Conservation (phyloP, 2,797 vertebrate genomes). For the Euphonia xanthogaster region DNA sequence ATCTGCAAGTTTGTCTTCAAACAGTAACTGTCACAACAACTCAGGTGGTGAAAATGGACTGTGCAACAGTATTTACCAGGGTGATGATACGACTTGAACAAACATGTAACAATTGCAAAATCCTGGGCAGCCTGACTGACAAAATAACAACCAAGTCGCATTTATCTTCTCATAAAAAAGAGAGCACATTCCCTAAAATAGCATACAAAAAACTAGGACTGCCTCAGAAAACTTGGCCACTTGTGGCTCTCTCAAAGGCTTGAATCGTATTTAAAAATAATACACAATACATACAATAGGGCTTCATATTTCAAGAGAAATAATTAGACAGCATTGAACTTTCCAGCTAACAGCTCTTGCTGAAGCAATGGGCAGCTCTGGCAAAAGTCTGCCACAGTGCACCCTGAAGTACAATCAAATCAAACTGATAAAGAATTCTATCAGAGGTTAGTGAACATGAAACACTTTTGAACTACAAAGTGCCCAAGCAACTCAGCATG, state of each 20-base stretch:
- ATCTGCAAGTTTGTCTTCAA: neutral
- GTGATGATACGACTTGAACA: neutral
- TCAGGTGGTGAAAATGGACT: neutral
- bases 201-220: neutral
- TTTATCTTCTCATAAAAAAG: neutral
- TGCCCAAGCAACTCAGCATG: conserved; percentile 38
- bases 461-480: conserved; percentile 53
- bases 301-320: conserved; percentile 28
- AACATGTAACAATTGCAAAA: neutral
- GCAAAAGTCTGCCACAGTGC: conserved; percentile 38
- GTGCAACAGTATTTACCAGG: neutral
- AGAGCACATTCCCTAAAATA: neutral
- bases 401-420: conserved; percentile 40
- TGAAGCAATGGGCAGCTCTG: conserved; percentile 43
- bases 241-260: neutral
- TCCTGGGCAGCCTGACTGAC: neutral
- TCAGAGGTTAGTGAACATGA: conserved; percentile 52
- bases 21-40: neutral
- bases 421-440: conserved; percentile 56
- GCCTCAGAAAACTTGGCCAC: neutral
- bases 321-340: neutral
- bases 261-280: conserved; percentile 27
- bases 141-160: neutral
- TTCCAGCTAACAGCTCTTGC: neutral
- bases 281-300: neutral